Evolutionary conservation across 2,888 invertebrate species (phyloP), one percentile per base, ranked within the genome.

Genomic region (Chrysopilus asiliformis): DNA sequence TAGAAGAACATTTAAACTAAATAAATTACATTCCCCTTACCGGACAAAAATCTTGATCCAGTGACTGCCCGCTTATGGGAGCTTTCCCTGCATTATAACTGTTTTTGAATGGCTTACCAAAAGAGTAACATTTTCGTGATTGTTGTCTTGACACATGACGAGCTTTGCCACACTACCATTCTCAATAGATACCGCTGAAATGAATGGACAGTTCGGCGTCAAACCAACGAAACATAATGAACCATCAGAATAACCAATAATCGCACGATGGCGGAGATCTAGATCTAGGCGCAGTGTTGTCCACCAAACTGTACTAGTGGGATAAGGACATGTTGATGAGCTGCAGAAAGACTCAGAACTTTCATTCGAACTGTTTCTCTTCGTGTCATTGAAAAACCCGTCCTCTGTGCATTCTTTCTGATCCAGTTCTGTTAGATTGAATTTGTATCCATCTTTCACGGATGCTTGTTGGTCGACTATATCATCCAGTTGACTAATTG

Each of bases 231-330:
- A 60, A 43, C 67, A 66, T 42, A 71, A 67, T n/a, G 64, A 60
- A 19, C 71, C 71, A 52, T 67, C 68, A 24, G 78, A 76, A 47
- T 76, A 76, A n/a, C 78, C 79, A 48, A 79, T 71, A 42, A 79
- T 70, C 30, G 78, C 70, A 46, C 79, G 69, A 53, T 76, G 78
- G 45, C 79, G 72, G 20, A 74, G 76, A 49, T 77, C 77, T 43
- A 73, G 64, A n/a, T n/a, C n/a, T n/a, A n/a, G n/a, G n/a, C n/a
- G n/a, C 17, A 56, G 49, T 9, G 82, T 82, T 47, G 80, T 72
- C 84, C 84, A 84, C 79, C 83, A 83, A 9, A 75, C 72, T 5
- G 76, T 68, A 38, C 74, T 72, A 9, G 73, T 66, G 3, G 81
- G 77, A 45, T 55, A 61, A 1, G 64, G 64, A 34, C 62, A 63